These are phyloP conservation scores for Tichodroma muraria DNA, from an alignment of 2,113 vertebrate genomes.

Conservation along the genomic window DNA sequence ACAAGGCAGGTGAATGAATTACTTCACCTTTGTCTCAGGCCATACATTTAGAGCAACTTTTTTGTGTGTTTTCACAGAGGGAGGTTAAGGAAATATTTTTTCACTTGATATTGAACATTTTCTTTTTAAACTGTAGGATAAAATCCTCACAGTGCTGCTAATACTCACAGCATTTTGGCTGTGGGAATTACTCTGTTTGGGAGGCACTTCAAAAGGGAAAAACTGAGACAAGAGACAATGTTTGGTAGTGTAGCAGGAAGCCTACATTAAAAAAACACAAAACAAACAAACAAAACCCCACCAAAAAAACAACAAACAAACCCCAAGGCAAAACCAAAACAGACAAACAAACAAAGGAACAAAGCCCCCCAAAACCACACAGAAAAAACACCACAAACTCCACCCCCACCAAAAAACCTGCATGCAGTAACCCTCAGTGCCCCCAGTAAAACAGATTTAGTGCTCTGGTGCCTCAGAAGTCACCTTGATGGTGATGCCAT, in stretches of 20 bases:
- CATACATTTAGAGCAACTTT: background rate
- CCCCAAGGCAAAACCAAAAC: background rate
- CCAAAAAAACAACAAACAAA: background rate
- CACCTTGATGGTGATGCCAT: background rate
- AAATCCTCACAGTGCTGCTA: background rate
- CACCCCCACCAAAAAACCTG: fast-evolving
- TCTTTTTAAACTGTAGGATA: background rate
- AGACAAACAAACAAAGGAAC: background rate
- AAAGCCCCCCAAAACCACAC: too few species aligned
- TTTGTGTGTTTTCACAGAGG: background rate
- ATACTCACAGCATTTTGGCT: background rate
- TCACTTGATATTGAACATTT: background rate
- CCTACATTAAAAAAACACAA: background rate
- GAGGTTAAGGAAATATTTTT: background rate
- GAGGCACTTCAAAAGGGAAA: background rate
- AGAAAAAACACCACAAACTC: background rate
- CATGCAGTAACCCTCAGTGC: background rate
- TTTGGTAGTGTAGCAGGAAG: background rate
- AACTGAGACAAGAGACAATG: background rate
- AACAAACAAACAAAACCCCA: background rate
- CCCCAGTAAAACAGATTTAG: background rate
- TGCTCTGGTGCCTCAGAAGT: background rate
- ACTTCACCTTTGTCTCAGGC: background rate
- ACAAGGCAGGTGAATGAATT: background rate
- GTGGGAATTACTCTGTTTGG: background rate